Base-by-base conservation (phyloP, 1,140 invertebrate genomes). In the Aphaenogaster rudis region DNA sequence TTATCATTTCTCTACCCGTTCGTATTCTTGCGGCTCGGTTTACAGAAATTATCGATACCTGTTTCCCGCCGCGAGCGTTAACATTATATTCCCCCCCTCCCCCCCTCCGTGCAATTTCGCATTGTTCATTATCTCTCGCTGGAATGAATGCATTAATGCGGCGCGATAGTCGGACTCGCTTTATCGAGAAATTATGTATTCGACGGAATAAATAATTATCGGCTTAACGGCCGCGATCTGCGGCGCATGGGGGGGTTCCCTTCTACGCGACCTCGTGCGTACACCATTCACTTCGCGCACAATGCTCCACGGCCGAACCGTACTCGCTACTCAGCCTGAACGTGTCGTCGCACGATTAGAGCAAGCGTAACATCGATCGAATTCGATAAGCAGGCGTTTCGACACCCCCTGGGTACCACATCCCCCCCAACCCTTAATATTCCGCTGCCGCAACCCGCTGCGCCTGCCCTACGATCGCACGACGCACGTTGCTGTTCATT, bases 221-320 rank as follows among this genome's bases (percentile, higher is more conserved):
- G 54, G 86, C 54, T 79, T 63, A 77, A 86, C 81, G 71, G 13
- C 13, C 66, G 59, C 66, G 76, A 88, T 86, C 42, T 69, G 66
- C 39, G 17, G 63, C 15, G 64, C 45, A 7, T 28, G 74, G 39
- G 85, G 85, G 81, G 79, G 76, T 87, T 81, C 86, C 86, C 80
- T 88, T 88, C 85, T 88, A 76, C 17, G 59, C 33, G 85, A 79
- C 86, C 87, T 88, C 52, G 85, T 17, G 36, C n/a, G n/a, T 17
- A 11, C 85, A 78, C 87, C 87, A 86, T 88, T 88, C 87, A 88
- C 87, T 88, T 59, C 39, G 66, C 42, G 39, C 52, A 87, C 72
- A 79, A 86, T 86, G 72, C 86, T 78, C 61, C 63, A 48, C 45
- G 61, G 66, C 57, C 17, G 54, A 15, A 52, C 21, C 15, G 57